phyloP scores from a whole-genome alignment of 2,888 invertebrate species.

The Drosophila prostipennis region DNA sequence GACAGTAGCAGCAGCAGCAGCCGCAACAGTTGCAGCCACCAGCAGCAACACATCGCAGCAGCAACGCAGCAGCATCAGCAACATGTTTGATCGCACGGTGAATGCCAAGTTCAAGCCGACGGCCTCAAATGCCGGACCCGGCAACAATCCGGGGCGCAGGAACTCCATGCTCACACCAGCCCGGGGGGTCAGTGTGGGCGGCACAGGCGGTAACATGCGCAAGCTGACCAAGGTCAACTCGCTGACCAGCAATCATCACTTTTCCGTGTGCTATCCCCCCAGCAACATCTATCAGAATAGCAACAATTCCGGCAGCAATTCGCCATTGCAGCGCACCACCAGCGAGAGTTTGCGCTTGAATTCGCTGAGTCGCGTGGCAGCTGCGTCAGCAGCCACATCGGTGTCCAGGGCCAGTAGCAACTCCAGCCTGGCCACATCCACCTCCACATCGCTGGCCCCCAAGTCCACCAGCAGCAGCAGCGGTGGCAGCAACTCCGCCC shows the following conservation, averaged over 20 bases:
- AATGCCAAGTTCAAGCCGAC: conserved; percentile 74
- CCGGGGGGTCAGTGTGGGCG: conserved; percentile 55
- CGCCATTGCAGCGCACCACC: conserved; percentile 88
- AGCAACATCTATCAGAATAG: conserved; percentile 54
- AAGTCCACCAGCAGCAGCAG: conserved; percentile 67
- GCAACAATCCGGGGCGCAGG: conserved; percentile 64
- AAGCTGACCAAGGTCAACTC: conserved; percentile 80
- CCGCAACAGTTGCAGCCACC: conserved; percentile 23
- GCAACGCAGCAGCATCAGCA: conserved; percentile 51
- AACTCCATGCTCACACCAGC: conserved; percentile 78
- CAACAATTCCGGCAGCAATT: conserved; percentile 51
- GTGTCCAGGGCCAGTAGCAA: conserved; percentile 49
- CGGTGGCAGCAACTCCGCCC: conserved; percentile 24
- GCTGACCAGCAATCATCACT: conserved; percentile 67
- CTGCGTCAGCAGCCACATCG: conserved; percentile 26
- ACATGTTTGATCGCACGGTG: conserved; percentile 81
- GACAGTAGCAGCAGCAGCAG: conserved; percentile 27
- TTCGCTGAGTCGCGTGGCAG: conserved; percentile 56
- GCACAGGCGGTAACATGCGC: conserved; percentile 63
- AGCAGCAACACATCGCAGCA: conserved; percentile 31
- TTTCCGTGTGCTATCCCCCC: conserved; percentile 52
- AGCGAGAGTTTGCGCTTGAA: conserved; percentile 89
- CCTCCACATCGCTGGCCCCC: conserved; percentile 66
- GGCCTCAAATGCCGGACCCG: conserved; percentile 48
- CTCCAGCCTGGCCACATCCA: conserved; percentile 44